Evolutionary conservation across 1,140 invertebrate species (phyloP).

Genomic region (Drosophila nikananu): DNA sequence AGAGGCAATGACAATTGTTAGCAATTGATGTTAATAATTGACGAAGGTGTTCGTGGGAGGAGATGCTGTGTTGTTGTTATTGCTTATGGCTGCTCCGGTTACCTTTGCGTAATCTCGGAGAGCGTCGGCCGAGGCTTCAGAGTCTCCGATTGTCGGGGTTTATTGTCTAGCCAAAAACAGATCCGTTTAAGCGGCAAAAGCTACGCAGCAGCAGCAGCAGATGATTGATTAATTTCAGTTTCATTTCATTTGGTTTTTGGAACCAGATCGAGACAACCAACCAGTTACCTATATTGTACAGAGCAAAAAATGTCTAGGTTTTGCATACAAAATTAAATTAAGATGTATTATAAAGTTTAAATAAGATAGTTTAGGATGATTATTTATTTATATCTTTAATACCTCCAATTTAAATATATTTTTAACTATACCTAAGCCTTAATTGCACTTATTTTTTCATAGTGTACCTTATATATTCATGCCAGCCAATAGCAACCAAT

Average conservation of each 20-base stretch:
- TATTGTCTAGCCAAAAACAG: slow-evolving; percentile 63
- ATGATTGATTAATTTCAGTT: slow-evolving; percentile 85
- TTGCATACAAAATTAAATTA: too few relatives aligned
- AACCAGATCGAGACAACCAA: slow-evolving; percentile 58
- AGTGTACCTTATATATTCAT: neutral
- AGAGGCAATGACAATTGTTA: slow-evolving; percentile 79
- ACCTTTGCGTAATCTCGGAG: slow-evolving; percentile 76
- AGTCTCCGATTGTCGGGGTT: slow-evolving; percentile 9
- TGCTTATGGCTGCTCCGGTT: slow-evolving; percentile 39
- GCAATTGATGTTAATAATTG: slow-evolving; percentile 84
- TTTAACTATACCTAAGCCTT: fast-evolving
- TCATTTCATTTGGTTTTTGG: slow-evolving; percentile 70
- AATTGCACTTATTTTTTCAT: neutral
- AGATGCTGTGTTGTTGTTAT: slow-evolving; percentile 40
- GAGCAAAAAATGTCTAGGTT: neutral
- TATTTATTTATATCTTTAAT: neutral
- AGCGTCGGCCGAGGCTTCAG: slow-evolving; percentile 30
- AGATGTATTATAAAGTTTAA: neutral
- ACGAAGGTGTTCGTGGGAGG: slow-evolving; percentile 75
- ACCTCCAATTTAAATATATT: neutral
- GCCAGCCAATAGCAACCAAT: slow-evolving; percentile 29
- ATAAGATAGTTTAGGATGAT: neutral
- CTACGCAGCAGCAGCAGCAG: slow-evolving; percentile 28
- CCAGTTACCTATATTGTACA: slow-evolving; percentile 25
- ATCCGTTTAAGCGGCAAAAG: slow-evolving; percentile 70